phyloP scores from a whole-genome alignment of 2,797 vertebrate species.

The Hippocampus kuda region DNA sequence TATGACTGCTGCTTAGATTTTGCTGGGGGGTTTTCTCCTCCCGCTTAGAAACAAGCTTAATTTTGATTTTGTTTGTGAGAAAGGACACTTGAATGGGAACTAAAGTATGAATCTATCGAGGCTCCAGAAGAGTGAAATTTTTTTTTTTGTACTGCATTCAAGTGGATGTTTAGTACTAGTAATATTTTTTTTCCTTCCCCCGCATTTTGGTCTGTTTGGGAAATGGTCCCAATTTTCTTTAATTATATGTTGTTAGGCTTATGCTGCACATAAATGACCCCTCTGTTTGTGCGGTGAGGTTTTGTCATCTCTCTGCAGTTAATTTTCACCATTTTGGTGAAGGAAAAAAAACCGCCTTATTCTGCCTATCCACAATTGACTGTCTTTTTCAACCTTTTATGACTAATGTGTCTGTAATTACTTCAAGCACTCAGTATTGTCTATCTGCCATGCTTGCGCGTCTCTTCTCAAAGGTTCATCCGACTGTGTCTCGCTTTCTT shows the following conservation, averaged over 20 bases:
- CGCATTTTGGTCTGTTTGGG: not conserved
- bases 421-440: slow-evolving; percentile 35
- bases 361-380: slow-evolving; percentile 27
- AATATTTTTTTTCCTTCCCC: no score
- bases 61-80: not conserved
- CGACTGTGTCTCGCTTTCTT: not conserved
- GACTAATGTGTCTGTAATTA: slow-evolving; percentile 25
- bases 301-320: not conserved
- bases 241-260: not conserved
- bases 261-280: not conserved
- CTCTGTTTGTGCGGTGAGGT: not conserved
- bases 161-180: no score
- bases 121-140: no score
- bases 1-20: not conserved
- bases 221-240: not conserved
- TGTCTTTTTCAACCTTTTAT: slow-evolving; percentile 9
- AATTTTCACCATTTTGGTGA: not conserved
- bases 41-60: not conserved
- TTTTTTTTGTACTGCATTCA: no score
- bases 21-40: no score
- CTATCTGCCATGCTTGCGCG: slow-evolving; percentile 45
- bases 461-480: slow-evolving; percentile 23
- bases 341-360: not conserved
- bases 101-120: no score
- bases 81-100: not conserved